Percentiles rank a stretch among this genome's conserved stretches.
phyloP scores from a whole-genome alignment of 2,113 vertebrate genomes.

The Reinhardtius hippoglossoides region DNA sequence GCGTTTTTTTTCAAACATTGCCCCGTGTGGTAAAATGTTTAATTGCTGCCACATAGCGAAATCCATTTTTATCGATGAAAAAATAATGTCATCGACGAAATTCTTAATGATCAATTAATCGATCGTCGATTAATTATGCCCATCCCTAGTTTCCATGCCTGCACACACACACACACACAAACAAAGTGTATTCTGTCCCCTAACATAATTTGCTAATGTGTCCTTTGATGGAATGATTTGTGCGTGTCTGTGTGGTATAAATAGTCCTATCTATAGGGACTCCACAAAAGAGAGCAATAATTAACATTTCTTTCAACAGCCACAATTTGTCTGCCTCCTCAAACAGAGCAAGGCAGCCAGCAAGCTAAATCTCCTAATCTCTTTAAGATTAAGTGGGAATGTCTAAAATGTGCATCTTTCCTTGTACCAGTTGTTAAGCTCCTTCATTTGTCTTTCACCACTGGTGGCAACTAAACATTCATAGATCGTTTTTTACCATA shows the following conservation, averaged over 20 bases:
- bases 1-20: too few relatives aligned
- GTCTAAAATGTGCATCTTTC: neutral
- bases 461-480: neutral
- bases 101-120: too few relatives aligned
- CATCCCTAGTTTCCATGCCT: too few relatives aligned
- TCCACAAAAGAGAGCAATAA: conserved; percentile 51
- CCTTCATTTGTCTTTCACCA: neutral
- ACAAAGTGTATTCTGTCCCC: neutral
- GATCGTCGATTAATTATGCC: too few relatives aligned
- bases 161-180: conserved; percentile 4
- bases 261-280: conserved; percentile 33
- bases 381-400: neutral
- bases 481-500: neutral
- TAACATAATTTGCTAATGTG: conserved; percentile 45
- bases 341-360: conserved; percentile 8
- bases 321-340: conserved; percentile 16
- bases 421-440: neutral
- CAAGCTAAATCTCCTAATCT: conserved; percentile 4
- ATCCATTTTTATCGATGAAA: too few relatives aligned
- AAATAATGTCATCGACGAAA: too few relatives aligned
- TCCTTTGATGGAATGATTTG: conserved; percentile 53
- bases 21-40: too few relatives aligned
- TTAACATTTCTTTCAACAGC: conserved; percentile 60
- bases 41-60: too few relatives aligned
- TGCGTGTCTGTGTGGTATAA: conserved; percentile 30